Base-by-base conservation (phyloP, 2,888 invertebrate genomes). In the Heliconius erato region DNA sequence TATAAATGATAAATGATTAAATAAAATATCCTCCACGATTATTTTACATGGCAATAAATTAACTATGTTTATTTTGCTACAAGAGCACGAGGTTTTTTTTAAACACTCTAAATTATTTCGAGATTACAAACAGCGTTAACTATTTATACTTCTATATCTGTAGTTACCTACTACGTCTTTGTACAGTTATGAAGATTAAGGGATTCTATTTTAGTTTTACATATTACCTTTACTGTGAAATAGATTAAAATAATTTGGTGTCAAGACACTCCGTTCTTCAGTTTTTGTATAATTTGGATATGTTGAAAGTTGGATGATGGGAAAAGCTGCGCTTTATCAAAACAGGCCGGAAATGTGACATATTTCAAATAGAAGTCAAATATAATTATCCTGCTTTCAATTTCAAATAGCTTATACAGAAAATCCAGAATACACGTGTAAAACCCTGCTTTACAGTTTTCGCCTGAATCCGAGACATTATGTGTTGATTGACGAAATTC, bases 91-190 rank as follows among this genome's bases (percentile, higher is more conserved):
- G 59, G 28, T 32, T 35, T 63, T 76, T 32, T 59, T 32, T 23
- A 59, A 59, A 32, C n/a, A 54, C 23, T 23, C 23, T 23, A 32
- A 32, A 54, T 32, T 12, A 65, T n/a, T 40, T 65, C n/a, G 40
- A 77, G 14, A 26, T 77, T 63, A 59, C 40, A 65, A 65, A 77
- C 44, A 65, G 35, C 40, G 6, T 65, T 26, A 19, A 32, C 32
- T 59, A 32, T 16, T 32, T 40, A n/a, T 77, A 26, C 26, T 54
- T 19, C 6, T 63, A 28, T 12, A n/a, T 2, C n/a, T 63, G n/a
- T 63, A 63, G 63, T 63, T n/a, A 19, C 7, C 49, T 26, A 32
- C 26, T 67, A 40, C 44, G 80, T 74, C 74, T 74, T 79, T 26
- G 14, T 49, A 7, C 7, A 54, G 7, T 44, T 11, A 72, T 40